Evolutionary conservation across 2,888 invertebrate genomes (phyloP), one percentile per base, ranked within the genome.

Genomic region (Mesochorus sp.): DNA sequence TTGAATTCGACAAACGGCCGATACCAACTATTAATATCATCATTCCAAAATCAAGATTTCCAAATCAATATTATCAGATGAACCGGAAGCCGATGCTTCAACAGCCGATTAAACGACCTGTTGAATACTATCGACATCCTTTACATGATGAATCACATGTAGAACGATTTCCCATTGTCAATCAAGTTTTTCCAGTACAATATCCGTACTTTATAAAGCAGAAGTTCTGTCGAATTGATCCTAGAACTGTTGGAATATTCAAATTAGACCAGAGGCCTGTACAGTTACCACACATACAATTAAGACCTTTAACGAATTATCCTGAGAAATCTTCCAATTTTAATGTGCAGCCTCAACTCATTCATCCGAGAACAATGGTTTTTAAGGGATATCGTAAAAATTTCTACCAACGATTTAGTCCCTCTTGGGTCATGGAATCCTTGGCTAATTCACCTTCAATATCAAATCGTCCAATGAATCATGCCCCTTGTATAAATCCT

Each of bases 401-500:
- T 34, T 34, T 5, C 2, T 49, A 31, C 34, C 47, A 34, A 0
- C 8, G 1, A n/a, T 34, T 34, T 0, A 17, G 31, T 44, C 3
- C 14, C n/a, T 39, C 28, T 4, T 17, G n/a, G n/a, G 3, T 14
- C 24, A 5, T 14, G n/a, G 8, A 42, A 26, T 12, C 6, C 12
- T 12, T 17, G 12, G 3, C 8, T 2, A 26, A 21, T 37, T 6
- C 37, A 21, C 6, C 8, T 14, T 8, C 17, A 21, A 12, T 6
- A 37, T 21, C 5, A 1, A n/a, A 10, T 24, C 3, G 28, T 44
- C 19, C 14, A 0, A 3, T 24, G 37, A 10, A 17, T n/a, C 28
- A 17, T 1, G n/a, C 3, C 44, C 10, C n/a, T 14, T 79, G 68
- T 37, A 31, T 17, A 8, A 61, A 31, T 1, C 47, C 64, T 19